These are phyloP conservation scores for Linepithema humile DNA, from an alignment of 1,140 invertebrate genomes.

Conservation along the genomic window DNA sequence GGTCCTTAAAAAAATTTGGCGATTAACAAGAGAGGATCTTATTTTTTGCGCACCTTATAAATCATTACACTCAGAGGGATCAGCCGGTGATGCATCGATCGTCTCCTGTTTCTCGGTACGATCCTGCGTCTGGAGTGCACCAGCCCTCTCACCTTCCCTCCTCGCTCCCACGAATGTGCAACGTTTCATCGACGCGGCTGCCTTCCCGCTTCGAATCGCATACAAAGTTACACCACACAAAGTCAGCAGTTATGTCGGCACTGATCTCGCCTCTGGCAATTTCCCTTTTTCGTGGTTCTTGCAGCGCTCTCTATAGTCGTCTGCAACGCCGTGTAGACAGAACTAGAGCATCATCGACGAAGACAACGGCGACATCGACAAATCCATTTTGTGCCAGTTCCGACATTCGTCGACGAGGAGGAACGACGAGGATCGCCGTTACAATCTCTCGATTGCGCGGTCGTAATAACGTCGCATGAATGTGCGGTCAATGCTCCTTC, in stretches of 20 bases:
- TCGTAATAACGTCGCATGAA: background rate
- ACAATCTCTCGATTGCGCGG: background rate
- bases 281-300: conserved; percentile 53
- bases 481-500: background rate
- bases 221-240: conserved; percentile 36
- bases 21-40: background rate
- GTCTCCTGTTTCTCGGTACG: conserved; percentile 17
- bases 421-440: background rate
- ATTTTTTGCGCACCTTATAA: conserved; percentile 60
- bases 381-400: background rate
- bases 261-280: conserved; percentile 44
- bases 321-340: conserved; percentile 17
- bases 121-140: conserved; percentile 39
- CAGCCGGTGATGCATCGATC: conserved; percentile 43
- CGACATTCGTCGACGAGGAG: background rate
- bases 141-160: conserved; percentile 13
- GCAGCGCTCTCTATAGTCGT: conserved; percentile 68
- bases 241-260: conserved; percentile 59
- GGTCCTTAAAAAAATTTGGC: background rate
- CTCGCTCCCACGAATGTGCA: background rate
- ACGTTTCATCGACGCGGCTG: background rate
- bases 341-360: conserved; percentile 50
- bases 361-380: background rate
- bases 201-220: background rate
- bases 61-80: conserved; percentile 51